Base-by-base conservation (phyloP, 1,140 invertebrate genomes). In the Rhagoletis zephyria region DNA sequence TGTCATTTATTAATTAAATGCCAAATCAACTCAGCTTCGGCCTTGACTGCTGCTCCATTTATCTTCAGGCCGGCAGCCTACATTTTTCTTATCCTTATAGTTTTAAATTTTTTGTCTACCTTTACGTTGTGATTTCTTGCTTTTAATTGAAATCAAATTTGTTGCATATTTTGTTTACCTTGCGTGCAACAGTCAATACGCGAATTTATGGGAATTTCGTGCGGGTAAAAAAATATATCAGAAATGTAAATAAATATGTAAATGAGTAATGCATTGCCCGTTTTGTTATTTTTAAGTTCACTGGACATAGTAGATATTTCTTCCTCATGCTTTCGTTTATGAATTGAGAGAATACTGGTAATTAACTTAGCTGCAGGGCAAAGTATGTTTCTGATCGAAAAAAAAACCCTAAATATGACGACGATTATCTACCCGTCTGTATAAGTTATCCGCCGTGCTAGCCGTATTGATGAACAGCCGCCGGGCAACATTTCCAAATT, bases 1-100 rank as follows among this genome's bases (percentile, higher is more conserved):
- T 81, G 48, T 81, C 48, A 81, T 56, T 81, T 81, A 56, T 81
- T 81, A 81, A 81, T 81, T 81, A 81, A 81, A 81, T 81, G 74
- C 74, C 45, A 81, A 45, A 30, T 81, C 70, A 48, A n/a, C 42
- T 74, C 70, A 6, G 14, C 5, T 48, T 48, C 70, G 70, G 48
- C 70, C 16, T 74, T 74, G 48, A 9, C 48, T 16, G 16, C 4
- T 19, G n/a, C 45, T 51, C 2, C 51, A 30, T 30, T 10, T 56
- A 56, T 56, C 51, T 5, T 56, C 1, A 30, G 30, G 30, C 51
- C 51, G 51, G 5, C 10, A 56, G 51, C 0, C 10, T 56, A 63
- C 16, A 12, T 16, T n/a, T n/a, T n/a, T 42, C 40, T 45, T 74
- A 10, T 1, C 67, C 1, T 74, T n/a, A 9, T 56, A 10, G 5